Percentiles rank a stretch among this genome's conserved stretches.
Conservation (phyloP, 2,797 vertebrate genomes). For the Podargus strigoides region DNA sequence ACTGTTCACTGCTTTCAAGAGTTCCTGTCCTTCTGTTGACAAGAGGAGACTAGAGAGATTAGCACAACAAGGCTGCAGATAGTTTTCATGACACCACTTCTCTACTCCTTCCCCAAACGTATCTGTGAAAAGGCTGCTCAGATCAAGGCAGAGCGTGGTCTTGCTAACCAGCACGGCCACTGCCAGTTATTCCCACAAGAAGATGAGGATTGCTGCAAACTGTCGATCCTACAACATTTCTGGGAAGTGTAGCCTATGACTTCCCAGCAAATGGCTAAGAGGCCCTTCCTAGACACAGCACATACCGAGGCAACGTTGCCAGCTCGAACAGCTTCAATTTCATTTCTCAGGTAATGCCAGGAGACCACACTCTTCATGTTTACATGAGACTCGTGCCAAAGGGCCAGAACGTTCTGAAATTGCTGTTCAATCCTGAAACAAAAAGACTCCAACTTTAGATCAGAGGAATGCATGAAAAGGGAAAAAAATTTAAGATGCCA, state of each 20-base stretch:
- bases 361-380: constrained; percentile 98
- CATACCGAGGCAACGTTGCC: constrained; percentile 92
- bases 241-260: neutral
- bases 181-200: neutral
- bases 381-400: constrained; percentile 96
- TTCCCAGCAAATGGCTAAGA: neutral
- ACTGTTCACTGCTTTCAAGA: neutral
- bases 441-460: neutral
- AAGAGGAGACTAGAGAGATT: neutral
- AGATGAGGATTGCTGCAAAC: neutral
- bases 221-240: neutral
- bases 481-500: neutral
- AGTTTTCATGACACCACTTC: neutral
- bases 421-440: constrained; percentile 90
- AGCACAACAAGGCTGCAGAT: neutral
- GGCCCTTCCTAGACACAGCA: neutral
- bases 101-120: neutral
- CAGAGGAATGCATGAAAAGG: neutral
- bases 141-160: neutral
- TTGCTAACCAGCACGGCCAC: neutral
- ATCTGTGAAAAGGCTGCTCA: neutral
- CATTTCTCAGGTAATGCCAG: constrained; percentile 91
- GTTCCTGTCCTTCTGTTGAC: neutral
- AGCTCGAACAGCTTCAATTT: constrained; percentile 88
- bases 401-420: constrained; percentile 91